Conservation (phyloP, 2,113 vertebrate genomes). For the Nibea coibor region DNA sequence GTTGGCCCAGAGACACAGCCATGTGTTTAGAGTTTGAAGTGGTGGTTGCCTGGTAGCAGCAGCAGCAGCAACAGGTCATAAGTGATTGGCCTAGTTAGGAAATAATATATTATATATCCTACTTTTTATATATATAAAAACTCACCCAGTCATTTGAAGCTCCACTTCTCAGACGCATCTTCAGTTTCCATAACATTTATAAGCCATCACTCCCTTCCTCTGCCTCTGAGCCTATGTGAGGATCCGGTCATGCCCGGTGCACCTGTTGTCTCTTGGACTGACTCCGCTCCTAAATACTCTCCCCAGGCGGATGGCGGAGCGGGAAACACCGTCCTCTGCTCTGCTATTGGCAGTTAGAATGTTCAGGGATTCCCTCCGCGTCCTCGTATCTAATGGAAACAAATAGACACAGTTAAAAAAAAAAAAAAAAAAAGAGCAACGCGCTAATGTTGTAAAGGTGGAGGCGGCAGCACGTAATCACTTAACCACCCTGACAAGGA, state of each 20-base stretch:
- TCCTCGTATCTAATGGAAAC: conserved; percentile 72
- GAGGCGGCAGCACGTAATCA: conserved; percentile 34
- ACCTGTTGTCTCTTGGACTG: conserved; percentile 56
- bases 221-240: neutral
- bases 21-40: conserved; percentile 52
- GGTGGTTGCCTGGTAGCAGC: conserved; percentile 64
- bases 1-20: conserved; percentile 1
- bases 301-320: conserved; percentile 80
- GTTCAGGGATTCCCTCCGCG: conserved; percentile 59
- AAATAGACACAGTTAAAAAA: conserved; percentile 8
- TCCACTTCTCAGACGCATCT: conserved; percentile 36
- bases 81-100: neutral
- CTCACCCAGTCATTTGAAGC: conserved; percentile 73
- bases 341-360: conserved; percentile 73
- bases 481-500: conserved; percentile 15
- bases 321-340: conserved; percentile 78
- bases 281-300: conserved; percentile 76
- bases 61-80: conserved; percentile 25
- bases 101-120: too few species aligned
- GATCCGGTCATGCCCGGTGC: conserved; percentile 34
- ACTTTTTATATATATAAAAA: neutral
- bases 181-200: conserved; percentile 15
- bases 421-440: conserved; percentile 35
- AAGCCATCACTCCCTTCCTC: neutral
- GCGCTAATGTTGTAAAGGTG: conserved; percentile 22